Conservation (phyloP, 2,888 invertebrate species). For the Parapristionchus giblindavisi region DNA sequence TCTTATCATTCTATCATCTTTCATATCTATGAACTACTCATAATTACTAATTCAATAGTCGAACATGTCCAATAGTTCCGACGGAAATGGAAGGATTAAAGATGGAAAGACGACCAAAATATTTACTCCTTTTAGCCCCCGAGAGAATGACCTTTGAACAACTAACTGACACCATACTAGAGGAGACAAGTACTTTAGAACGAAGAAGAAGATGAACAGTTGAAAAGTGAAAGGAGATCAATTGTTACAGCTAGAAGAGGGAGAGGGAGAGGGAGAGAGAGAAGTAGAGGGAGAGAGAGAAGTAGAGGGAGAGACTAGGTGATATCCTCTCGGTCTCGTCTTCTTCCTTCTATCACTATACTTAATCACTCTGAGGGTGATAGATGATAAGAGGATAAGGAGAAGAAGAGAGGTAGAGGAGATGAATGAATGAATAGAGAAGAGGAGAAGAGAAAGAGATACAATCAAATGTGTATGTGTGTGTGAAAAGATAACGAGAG, state of each 20-base stretch:
- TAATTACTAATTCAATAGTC: no score
- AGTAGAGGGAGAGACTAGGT: neutral
- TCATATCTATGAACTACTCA: no score
- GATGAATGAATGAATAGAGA: neutral
- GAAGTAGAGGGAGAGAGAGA: constrained; percentile 6
- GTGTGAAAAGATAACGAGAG: constrained; percentile 7
- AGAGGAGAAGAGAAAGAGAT: constrained; percentile 10
- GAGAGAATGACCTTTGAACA: no score
- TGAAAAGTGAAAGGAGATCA: neutral
- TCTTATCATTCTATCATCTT: no score
- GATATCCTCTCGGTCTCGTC: neutral
- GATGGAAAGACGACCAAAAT: no score
- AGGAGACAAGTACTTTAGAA: no score
- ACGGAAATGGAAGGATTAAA: no score
- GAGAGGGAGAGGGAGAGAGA: constrained; percentile 11
- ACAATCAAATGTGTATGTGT: constrained; percentile 1
- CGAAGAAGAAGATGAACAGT: neutral
- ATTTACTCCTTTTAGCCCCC: no score
- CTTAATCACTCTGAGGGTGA: constrained; percentile 6
- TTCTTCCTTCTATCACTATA: neutral
- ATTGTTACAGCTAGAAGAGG: neutral
- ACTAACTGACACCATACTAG: no score
- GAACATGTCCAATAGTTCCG: no score
- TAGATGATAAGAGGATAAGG: neutral
- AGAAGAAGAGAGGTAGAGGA: constrained; percentile 15